phyloP scores from a whole-genome alignment of 2,888 invertebrate species.

The Plebejus anna region DNA sequence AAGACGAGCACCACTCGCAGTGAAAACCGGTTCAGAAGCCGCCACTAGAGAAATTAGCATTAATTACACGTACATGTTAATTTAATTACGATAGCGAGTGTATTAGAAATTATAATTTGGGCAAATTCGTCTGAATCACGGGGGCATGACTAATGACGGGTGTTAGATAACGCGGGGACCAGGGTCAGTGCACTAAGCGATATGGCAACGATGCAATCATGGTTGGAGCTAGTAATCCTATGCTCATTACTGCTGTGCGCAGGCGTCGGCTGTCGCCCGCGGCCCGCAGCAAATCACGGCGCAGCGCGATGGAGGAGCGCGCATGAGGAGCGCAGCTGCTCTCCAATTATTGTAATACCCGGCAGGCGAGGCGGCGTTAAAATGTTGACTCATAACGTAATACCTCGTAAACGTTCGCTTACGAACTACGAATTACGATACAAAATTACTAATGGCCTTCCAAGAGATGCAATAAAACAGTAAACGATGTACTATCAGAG shows the following conservation, averaged over 20 bases:
- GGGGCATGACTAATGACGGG: conserved; percentile 11
- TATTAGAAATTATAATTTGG: conserved; percentile 24
- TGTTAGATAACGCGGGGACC: conserved; percentile 29
- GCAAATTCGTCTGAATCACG: conserved; percentile 18
- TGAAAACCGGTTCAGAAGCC: not conserved
- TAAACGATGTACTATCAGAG: not conserved
- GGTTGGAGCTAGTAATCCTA: conserved; percentile 30
- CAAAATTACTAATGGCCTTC: not conserved
- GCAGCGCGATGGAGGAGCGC: conserved; percentile 16
- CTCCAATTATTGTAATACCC: conserved; percentile 28
- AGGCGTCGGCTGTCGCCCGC: conserved; percentile 34
- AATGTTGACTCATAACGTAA: conserved; percentile 24
- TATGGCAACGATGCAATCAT: conserved; percentile 31
- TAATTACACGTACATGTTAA: conserved; percentile 16
- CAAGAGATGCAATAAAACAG: not conserved
- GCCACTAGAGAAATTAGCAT: conserved; percentile 18
- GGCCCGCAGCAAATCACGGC: conserved; percentile 33
- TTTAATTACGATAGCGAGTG: conserved; percentile 4
- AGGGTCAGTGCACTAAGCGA: conserved; percentile 29
- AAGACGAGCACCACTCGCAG: not conserved
- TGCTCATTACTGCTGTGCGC: conserved; percentile 34
- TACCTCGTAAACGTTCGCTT: conserved; percentile 19
- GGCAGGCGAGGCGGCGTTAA: conserved; percentile 21
- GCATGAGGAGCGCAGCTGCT: conserved; percentile 21
- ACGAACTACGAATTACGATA: conserved; percentile 2